Base-by-base conservation (phyloP, 2,113 vertebrate species). In the Lamprologus callipterus region DNA sequence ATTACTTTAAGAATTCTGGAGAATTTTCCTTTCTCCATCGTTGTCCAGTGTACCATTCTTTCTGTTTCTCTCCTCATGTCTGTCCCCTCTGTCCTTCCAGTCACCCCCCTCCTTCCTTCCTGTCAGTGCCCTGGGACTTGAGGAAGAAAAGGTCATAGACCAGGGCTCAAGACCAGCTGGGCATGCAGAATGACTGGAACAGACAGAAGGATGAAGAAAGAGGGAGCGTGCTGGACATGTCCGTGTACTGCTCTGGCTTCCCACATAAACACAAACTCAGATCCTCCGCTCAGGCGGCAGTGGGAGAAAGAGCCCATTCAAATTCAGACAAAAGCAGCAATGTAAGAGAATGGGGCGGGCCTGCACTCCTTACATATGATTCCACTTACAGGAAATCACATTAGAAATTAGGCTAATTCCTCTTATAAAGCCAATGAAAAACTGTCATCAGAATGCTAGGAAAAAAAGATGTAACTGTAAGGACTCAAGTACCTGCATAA, bases 211-310 rank as follows among this genome's bases (percentile, higher is more conserved):
- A 85, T 14, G 12, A 85, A 79, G 47, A 73, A 51, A 83, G 75
- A 81, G 33, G 51, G 54, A 91, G 88, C 2, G 8, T 78, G 33
- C 79, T 80, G 90, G 91, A 94, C 47, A 84, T 87, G 89, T 79
- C 13, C 81, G 85, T 19, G 8, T 88, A 80, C 81, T 81, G 68
- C 73, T 85, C 84, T 82, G 89, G 82, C 82, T 84, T 60, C 85
- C 88, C 87, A 91, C 93, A 93, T 49, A 89, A 87, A 92, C 91
- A 91, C 94, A 93, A 94, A 94, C 82, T 87, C 90, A 80, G 79
- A 93, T 84, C 91, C 91, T 85, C 82, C 7, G 11, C 81, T 90
- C 83, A 65, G 86, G 85, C 87, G 49, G 70, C 81, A 86, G 7
- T 40, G 55, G 87, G 47, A 94, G 87, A 92, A 92, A 93, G 86